Percentiles rank a stretch among this genome's conserved stretches.
Evolutionary conservation across 1,140 invertebrate species (phyloP).

Genomic region (Zaprionus davidi): DNA sequence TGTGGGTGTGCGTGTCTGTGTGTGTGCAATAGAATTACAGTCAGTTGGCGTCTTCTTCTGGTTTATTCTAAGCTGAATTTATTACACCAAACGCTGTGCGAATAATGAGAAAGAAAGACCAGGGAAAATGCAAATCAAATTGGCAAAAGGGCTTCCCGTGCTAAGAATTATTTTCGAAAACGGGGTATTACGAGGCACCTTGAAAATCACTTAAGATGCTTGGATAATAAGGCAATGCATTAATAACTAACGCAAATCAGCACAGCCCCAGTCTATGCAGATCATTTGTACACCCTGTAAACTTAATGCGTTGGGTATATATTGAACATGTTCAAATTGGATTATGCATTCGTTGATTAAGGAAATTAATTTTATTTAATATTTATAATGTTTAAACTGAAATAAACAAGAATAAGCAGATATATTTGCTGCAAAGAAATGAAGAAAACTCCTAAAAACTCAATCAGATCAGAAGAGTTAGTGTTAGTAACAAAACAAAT

Average conservation of each 20-base stretch:
- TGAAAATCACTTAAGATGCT: background rate
- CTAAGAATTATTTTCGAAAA: slow-evolving; percentile 7
- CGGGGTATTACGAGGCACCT: background rate
- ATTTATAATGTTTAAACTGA: no score
- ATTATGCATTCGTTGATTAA: no score
- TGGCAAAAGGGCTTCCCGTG: slow-evolving; percentile 2
- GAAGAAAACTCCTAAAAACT: no score
- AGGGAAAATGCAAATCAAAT: slow-evolving; percentile 55
- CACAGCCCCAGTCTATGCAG: no score
- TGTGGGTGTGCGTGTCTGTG: background rate
- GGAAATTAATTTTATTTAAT: no score
- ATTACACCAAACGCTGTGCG: slow-evolving; percentile 41
- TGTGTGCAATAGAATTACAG: slow-evolving; percentile 68
- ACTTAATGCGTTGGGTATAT: no score
- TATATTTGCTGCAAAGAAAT: no score
- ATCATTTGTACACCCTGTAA: no score
- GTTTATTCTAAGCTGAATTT: slow-evolving; percentile 70
- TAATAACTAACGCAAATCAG: background rate
- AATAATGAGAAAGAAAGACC: background rate
- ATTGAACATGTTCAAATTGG: no score
- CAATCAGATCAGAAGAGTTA: no score
- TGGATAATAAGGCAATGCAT: background rate
- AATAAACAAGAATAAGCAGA: no score
- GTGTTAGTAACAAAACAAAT: no score
- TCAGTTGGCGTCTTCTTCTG: slow-evolving; percentile 55